These are phyloP conservation scores for Nautilus pompilius DNA, from an alignment of 1,140 invertebrate genomes.

Conservation along the genomic window DNA sequence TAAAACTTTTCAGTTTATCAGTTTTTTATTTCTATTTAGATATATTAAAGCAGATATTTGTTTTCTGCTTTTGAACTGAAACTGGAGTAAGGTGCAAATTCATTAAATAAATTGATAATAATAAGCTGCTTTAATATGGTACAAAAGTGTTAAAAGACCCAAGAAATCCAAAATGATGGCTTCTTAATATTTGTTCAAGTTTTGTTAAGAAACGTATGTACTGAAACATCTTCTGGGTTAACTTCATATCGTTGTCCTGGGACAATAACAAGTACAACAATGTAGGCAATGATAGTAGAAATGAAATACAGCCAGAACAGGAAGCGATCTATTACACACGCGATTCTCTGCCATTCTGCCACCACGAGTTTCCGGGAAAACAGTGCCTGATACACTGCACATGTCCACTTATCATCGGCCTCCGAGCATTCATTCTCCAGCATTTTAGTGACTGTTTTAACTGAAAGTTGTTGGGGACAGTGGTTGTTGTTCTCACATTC, in stretches of 20 bases:
- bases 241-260: conserved; percentile 16
- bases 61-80: too few relatives aligned
- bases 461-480: neutral
- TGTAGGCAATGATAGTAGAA: conserved; percentile 41
- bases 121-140: too few relatives aligned
- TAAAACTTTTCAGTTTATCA: too few relatives aligned
- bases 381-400: conserved; percentile 13
- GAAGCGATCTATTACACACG: conserved; percentile 44
- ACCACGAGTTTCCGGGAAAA: conserved; percentile 36
- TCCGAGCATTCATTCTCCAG: conserved; percentile 9
- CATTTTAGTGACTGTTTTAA: conserved; percentile 1
- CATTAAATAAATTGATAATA: too few relatives aligned
- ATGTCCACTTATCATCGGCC: neutral
- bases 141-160: too few relatives aligned
- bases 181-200: too few relatives aligned
- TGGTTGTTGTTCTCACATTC: conserved; percentile 1
- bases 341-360: conserved; percentile 52
- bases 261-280: conserved; percentile 44
- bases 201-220: too few relatives aligned
- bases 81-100: too few relatives aligned
- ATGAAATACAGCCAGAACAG: conserved; percentile 50
- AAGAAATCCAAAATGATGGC: too few relatives aligned
- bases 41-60: too few relatives aligned
- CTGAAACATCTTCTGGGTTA: neutral
- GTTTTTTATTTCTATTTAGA: too few relatives aligned